A percentile compares a stretch with the other conserved stretches of the same genome.
These are phyloP conservation scores for Lepidotrigona ventralis DNA, from an alignment of 1,140 invertebrate genomes.

Conservation along the genomic window DNA sequence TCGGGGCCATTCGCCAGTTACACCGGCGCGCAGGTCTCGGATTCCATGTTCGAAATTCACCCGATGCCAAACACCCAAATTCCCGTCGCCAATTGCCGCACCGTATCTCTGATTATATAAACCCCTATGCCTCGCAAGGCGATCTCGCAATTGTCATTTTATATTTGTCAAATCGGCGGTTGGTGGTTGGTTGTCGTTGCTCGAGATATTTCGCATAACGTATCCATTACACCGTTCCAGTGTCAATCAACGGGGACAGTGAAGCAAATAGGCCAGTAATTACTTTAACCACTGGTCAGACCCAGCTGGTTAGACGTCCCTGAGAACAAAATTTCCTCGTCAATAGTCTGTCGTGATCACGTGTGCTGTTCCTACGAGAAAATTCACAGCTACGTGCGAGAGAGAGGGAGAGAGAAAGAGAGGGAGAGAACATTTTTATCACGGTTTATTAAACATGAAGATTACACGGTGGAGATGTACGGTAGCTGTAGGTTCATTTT, in stretches of 20 bases:
- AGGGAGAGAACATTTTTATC: no score
- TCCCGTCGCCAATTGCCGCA: not conserved
- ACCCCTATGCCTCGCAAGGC: not conserved
- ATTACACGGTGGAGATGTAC: no score
- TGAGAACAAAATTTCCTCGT: constrained; percentile 44
- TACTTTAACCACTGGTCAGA: constrained; percentile 35
- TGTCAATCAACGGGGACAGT: constrained; percentile 24
- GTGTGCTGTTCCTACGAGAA: not conserved
- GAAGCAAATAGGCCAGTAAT: constrained; percentile 39
- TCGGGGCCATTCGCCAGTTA: not conserved
- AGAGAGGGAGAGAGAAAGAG: no score
- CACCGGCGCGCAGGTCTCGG: not conserved
- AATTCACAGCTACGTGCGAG: not conserved
- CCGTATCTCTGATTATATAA: constrained; percentile 3
- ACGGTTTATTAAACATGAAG: no score
- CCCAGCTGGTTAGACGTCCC: constrained; percentile 11
- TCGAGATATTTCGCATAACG: constrained; percentile 6
- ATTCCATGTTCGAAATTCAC: constrained; percentile 6
- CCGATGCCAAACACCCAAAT: not conserved
- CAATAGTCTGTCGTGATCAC: constrained; percentile 37
- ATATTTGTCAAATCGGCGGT: not conserved
- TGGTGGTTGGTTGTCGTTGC: not conserved
- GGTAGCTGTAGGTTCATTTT: no score
- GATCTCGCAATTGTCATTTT: not conserved
- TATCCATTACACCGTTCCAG: constrained; percentile 22